phyloP scores from a whole-genome alignment of 1,140 invertebrate species.

The Gonioctena quinquepunctata region DNA sequence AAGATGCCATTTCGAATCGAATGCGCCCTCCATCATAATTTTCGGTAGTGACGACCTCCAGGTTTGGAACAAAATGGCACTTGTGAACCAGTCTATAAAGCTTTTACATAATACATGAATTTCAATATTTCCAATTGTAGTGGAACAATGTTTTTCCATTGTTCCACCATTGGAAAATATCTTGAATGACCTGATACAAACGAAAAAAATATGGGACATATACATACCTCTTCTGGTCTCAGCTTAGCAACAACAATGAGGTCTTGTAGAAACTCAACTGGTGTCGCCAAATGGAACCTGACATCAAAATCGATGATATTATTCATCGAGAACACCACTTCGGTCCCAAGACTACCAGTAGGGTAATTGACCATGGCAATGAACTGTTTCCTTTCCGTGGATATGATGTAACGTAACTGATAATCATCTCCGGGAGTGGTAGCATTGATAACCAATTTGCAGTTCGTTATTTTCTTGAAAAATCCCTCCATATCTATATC shows the following conservation, averaged over 20 bases:
- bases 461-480: constrained; percentile 66
- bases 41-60: too few relatives aligned
- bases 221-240: constrained; percentile 61
- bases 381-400: constrained; percentile 68
- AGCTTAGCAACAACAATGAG: constrained; percentile 67
- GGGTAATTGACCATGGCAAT: constrained; percentile 72
- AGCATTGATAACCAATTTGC: constrained; percentile 70
- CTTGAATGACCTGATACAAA: too few relatives aligned
- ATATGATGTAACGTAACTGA: constrained; percentile 68
- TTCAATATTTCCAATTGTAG: too few relatives aligned
- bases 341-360: constrained; percentile 67
- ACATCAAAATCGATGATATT: constrained; percentile 70
- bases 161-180: too few relatives aligned
- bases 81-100: too few relatives aligned
- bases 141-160: too few relatives aligned
- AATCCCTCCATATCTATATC: constrained; percentile 65
- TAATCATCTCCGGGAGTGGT: constrained; percentile 72
- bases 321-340: constrained; percentile 63
- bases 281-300: constrained; percentile 71
- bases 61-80: too few relatives aligned
- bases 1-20: too few relatives aligned
- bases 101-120: too few relatives aligned
- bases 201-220: too few relatives aligned
- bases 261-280: constrained; percentile 69
- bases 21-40: too few relatives aligned